Conservation (phyloP, 1,140 invertebrate species). For the Arion vulgaris region DNA sequence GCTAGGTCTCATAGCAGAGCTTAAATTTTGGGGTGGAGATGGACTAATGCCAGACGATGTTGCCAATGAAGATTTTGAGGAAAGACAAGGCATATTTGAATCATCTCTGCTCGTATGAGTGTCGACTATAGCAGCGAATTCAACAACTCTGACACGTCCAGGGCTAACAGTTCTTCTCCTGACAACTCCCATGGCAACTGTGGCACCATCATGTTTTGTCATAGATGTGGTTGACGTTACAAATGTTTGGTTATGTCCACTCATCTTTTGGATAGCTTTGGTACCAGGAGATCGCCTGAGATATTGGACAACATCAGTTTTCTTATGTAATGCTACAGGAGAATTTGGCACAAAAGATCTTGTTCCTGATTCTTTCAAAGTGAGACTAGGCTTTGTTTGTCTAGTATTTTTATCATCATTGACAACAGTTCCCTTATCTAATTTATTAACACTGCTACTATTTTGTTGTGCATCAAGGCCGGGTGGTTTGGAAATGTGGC, state of each 20-base stretch:
- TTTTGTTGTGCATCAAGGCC: not conserved
- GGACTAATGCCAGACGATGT: not conserved
- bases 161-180: conserved; percentile 25
- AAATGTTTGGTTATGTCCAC: not conserved
- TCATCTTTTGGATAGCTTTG: not conserved
- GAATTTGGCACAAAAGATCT: not conserved
- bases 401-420: not conserved
- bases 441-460: not conserved
- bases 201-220: conserved; percentile 4
- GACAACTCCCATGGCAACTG: not conserved
- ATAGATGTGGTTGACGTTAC: not conserved
- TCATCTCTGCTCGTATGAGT: not conserved
- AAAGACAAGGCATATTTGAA: not conserved
- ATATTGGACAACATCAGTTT: not conserved
- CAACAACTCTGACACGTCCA: conserved; percentile 16
- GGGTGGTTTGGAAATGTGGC: not conserved
- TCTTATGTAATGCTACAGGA: not conserved
- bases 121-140: conserved; percentile 14
- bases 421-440: not conserved
- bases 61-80: not conserved
- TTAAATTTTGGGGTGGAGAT: conserved; percentile 15
- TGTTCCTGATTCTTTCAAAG: not conserved
- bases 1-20: conserved; percentile 41
- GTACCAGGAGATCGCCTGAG: not conserved
- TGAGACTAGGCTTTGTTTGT: not conserved